These are phyloP conservation scores for Saimiri boliviensis DNA, from an alignment of 2,113 vertebrate species.

Conservation along the genomic window DNA sequence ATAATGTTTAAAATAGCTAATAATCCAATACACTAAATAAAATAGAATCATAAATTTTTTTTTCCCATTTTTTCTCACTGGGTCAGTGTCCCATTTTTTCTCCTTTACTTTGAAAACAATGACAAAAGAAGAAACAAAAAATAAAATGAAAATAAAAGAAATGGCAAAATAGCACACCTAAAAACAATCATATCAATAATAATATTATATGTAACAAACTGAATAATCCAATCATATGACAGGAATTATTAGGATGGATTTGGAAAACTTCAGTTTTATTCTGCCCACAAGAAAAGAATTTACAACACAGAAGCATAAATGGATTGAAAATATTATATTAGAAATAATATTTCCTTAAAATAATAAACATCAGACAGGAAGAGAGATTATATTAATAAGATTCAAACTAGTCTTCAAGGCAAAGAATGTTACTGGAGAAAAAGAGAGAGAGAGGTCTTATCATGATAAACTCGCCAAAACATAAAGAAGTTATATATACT, in stretches of 20 bases:
- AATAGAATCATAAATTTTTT: background rate
- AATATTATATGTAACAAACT: background rate
- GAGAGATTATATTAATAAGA: background rate
- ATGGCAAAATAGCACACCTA: background rate
- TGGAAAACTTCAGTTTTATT: background rate
- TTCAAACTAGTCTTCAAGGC: background rate
- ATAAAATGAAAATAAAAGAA: background rate
- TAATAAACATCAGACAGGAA: background rate
- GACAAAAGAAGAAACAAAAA: background rate
- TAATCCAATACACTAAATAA: background rate
- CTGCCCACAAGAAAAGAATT: background rate
- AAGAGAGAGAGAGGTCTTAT: accelerated
- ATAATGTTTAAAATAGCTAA: background rate
- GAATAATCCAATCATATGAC: background rate
- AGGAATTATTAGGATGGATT: background rate
- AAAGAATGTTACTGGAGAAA: background rate
- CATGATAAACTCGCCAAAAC: background rate
- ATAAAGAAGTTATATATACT: background rate
- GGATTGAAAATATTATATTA: background rate
- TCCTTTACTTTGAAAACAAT: background rate
- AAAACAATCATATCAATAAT: background rate
- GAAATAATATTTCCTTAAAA: background rate
- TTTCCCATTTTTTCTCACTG: too few species aligned
- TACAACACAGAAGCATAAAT: background rate
- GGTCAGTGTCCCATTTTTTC: too few species aligned